Evolutionary conservation across 2,113 vertebrate genomes (phyloP), one percentile per base, ranked within the genome.

Genomic region (Cervus canadensis): DNA sequence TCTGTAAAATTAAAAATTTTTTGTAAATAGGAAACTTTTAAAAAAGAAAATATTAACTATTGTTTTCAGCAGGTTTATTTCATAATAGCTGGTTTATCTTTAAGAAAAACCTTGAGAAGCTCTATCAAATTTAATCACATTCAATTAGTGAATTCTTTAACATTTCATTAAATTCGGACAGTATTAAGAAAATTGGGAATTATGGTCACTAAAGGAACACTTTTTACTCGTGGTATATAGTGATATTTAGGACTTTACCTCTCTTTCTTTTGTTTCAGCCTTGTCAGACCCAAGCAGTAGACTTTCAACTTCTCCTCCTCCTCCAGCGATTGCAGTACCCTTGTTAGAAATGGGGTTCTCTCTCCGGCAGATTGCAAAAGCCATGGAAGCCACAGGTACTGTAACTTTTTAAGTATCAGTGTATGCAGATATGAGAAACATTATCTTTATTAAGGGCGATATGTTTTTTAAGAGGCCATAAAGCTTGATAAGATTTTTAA

Each of bases 271-370:
- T 74, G 95, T 95, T 87, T 52, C 94, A 99, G 99, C 99, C 92
- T 98, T 99, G 96, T 99, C 99, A 13, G 99, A 99, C 98, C 99
- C 99, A 93, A 99, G 99, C 98, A 99, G 99, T 98, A 99, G 99
- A 26, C 99, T 99, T 91, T 99, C 99, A 15, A 99, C 99, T 0
- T 99, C 99, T 7, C 99, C 99, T 8, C 99, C 99, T 33, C 99
- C 99, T 76, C 99, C 99, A 28, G 99, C 99, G 56, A 99, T 99
- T 81, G 99, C 99, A 33, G 99, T 99, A n/a, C 99, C 99, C 0
- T 98, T 99, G 93, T 93, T 99, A 52, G 99, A 99, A 98, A 99
- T 99, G 99, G 99, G 99, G 0, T 99, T 99, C 98, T 99, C 99
- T 15, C 99, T 99, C 96, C 98, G 99, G 6, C 99, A 99, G 91